Conservation (phyloP, 2,888 invertebrate genomes). For the Danaus chrysippus region DNA sequence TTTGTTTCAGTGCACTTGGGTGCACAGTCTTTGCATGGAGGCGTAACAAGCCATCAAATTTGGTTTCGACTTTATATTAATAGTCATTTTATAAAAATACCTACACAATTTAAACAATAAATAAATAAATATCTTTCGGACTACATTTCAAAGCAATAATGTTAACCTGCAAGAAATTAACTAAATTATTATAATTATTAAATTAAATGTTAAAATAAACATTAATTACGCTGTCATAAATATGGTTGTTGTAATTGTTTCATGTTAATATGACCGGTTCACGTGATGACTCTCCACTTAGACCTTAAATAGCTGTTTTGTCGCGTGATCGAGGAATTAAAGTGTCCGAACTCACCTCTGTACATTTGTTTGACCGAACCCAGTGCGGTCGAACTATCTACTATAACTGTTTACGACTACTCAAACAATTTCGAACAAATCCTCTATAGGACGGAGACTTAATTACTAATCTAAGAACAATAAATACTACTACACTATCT, state of each 20-base stretch:
- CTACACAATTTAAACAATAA: too few relatives aligned
- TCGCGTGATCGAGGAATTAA: neutral
- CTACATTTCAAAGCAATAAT: too few relatives aligned
- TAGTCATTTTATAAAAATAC: too few relatives aligned
- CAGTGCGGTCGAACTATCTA: neutral
- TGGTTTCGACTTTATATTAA: too few relatives aligned
- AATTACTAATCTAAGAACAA: constrained; percentile 5
- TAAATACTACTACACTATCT: neutral
- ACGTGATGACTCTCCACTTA: neutral
- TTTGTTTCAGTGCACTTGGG: too few relatives aligned
- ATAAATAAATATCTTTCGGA: too few relatives aligned
- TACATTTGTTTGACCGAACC: neutral
- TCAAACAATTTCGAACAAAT: neutral
- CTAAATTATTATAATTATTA: neutral
- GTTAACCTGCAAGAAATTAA: neutral
- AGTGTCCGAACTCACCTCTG: constrained; percentile 2
- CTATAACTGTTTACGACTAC: neutral
- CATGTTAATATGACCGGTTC: too few relatives aligned
- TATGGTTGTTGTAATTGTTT: too few relatives aligned
- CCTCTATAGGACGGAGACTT: neutral
- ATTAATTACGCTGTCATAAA: too few relatives aligned
- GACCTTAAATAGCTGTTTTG: neutral
- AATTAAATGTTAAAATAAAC: too few relatives aligned
- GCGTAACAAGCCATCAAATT: too few relatives aligned
- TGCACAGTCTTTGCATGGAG: too few relatives aligned